Conservation (phyloP, 2,113 vertebrate genomes). For the Lutjanus erythropterus region DNA sequence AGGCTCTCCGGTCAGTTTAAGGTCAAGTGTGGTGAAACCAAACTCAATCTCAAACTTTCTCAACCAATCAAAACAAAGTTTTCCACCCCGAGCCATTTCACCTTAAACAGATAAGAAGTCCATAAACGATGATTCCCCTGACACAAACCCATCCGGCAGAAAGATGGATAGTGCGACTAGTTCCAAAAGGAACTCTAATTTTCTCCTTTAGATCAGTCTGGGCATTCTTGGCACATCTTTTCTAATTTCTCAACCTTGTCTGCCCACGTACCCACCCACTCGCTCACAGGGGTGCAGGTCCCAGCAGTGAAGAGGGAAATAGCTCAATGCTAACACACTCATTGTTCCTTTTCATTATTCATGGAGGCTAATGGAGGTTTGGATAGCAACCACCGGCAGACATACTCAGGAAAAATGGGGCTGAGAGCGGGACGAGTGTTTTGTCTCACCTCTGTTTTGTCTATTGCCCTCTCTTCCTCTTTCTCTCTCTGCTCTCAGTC, state of each 20-base stretch:
- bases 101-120: slow-evolving; percentile 56
- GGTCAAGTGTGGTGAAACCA: not conserved
- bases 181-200: slow-evolving; percentile 41
- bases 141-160: slow-evolving; percentile 32
- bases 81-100: slow-evolving; percentile 25
- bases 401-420: slow-evolving; percentile 51
- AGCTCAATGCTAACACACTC: slow-evolving; percentile 61
- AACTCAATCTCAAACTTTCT: slow-evolving; percentile 42
- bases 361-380: slow-evolving; percentile 79
- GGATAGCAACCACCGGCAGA: slow-evolving; percentile 62
- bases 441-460: slow-evolving; percentile 67
- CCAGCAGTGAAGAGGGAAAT: slow-evolving; percentile 26
- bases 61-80: slow-evolving; percentile 37
- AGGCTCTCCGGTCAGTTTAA: not conserved
- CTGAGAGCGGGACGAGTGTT: slow-evolving; percentile 64
- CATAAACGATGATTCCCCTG: slow-evolving; percentile 42
- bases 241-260: slow-evolving; percentile 45
- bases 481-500: slow-evolving; percentile 17
- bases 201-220: slow-evolving; percentile 26
- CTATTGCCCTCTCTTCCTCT: slow-evolving; percentile 39
- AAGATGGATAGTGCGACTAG: slow-evolving; percentile 35
- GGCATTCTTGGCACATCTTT: slow-evolving; percentile 28
- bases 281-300: slow-evolving; percentile 48
- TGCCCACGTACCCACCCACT: slow-evolving; percentile 36
- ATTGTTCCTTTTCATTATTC: slow-evolving; percentile 79